Evolutionary conservation across 2,113 vertebrate species (phyloP), one percentile per base, ranked within the genome.

Genomic region (Mustelus asterias): DNA sequence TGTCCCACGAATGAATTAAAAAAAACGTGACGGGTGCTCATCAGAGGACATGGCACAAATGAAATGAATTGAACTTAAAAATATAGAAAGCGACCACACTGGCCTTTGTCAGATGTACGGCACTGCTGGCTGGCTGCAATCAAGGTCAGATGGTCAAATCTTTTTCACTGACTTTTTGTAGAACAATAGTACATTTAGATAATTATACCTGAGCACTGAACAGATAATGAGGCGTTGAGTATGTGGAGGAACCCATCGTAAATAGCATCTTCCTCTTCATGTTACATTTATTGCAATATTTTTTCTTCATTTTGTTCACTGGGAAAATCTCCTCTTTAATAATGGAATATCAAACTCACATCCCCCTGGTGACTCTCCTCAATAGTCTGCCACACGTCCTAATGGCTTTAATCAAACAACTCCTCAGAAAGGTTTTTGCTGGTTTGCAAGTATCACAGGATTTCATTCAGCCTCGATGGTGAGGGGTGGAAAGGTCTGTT

Each of bases 51-150:
- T 44, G 65, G 24, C 24, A 72, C 44, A 48, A 54, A 72, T 95
- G 72, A 95, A 95, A 95, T 95, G 22, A 72, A 76, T 9, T 54
- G 37, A 95, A 95, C 26, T 95, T 29, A 13, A 95, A 70, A 95
- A 72, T 48, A 54, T 54, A 95, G 67, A 48, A 72, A 70, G 20
- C 24, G 22, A 9, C 65, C 20, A 69, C 65, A 70, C 26, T 72
- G 24, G 22, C 26, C 13, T 13, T 72, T 95, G 48, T 95, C 29
- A 54, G 41, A 29, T 72, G 24, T 48, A 95, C 3, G 18, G 72
- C 20, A 26, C 24, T 37, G 20, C 18, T 70, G 37, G 37, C 20
- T 69, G n/a, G 37, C 20, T 69, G n/a, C 63, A 69, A 44, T 70
- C 7, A 44, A 69, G 18, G 70, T 37, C 69, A 95, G 24, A 72